Conservation (phyloP, 2,797 vertebrate species). For the Octomys mimax region DNA sequence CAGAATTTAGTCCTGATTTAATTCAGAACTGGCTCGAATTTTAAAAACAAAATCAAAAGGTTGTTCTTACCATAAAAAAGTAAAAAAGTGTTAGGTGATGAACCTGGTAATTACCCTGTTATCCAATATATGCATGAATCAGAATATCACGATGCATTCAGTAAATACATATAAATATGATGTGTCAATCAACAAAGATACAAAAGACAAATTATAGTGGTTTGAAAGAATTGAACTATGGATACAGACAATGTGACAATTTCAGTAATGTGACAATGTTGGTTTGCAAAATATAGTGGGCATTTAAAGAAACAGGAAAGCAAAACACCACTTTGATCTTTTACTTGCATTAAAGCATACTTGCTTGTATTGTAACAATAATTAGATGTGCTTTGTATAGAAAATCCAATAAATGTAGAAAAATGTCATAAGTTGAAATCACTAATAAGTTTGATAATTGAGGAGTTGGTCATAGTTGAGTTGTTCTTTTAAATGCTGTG, state of each 20-base stretch:
- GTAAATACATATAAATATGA: not conserved
- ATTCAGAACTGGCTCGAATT: not conserved
- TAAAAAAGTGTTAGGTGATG: not conserved
- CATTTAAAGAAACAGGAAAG: not conserved
- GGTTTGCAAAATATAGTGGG: not conserved
- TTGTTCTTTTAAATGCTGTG: not conserved
- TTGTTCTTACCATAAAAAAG: not conserved
- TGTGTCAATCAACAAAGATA: not conserved
- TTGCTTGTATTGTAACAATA: not conserved
- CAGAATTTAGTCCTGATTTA: not conserved
- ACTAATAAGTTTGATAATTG: not conserved
- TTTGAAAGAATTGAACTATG: not conserved
- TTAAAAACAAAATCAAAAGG: not conserved
- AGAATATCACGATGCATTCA: not conserved
- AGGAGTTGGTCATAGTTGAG: not conserved
- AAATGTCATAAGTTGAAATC: conserved; percentile 5
- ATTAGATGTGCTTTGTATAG: not conserved
- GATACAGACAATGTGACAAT: not conserved
- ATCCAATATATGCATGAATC: not conserved
- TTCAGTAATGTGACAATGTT: not conserved
- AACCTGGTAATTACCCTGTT: not conserved
- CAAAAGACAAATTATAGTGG: not conserved
- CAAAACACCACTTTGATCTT: not conserved
- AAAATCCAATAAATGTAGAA: not conserved
- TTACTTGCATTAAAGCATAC: not conserved